These are phyloP conservation scores for Chelon auratus DNA, from an alignment of 2,797 vertebrate species.

Conservation along the genomic window DNA sequence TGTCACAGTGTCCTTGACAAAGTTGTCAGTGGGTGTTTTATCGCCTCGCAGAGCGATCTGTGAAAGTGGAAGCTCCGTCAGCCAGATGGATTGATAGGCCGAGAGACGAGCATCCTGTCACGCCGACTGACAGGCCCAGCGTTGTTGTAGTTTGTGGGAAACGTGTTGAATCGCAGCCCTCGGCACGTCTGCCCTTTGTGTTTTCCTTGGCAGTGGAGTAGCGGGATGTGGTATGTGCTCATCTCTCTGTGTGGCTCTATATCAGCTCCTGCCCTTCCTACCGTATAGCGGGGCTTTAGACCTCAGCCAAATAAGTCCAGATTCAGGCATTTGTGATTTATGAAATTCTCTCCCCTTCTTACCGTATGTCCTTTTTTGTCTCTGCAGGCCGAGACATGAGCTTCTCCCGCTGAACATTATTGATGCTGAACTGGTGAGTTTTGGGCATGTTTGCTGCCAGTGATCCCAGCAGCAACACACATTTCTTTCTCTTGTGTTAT, in stretches of 20 bases:
- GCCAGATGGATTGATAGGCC: constrained; percentile 36
- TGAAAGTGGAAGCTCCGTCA: constrained; percentile 27
- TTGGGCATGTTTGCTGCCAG: constrained; percentile 3
- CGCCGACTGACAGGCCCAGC: constrained; percentile 8
- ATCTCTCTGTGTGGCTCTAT: constrained; percentile 27
- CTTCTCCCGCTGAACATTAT: constrained; percentile 71
- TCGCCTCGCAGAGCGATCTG: constrained; percentile 16
- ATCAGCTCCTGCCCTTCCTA: constrained; percentile 25
- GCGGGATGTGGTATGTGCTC: constrained; percentile 28
- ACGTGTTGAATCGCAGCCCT: constrained; percentile 48
- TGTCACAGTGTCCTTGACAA: constrained; percentile 18
- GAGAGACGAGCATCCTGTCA: constrained; percentile 32
- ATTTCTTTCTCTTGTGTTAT: constrained; percentile 9
- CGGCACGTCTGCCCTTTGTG: constrained; percentile 34
- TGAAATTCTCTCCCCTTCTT: constrained; percentile 61
- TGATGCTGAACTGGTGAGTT: constrained; percentile 85
- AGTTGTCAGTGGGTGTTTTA: constrained; percentile 43
- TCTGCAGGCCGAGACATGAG: constrained; percentile 80
- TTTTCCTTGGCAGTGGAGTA: constrained; percentile 58
- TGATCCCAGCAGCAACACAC: constrained; percentile 10
- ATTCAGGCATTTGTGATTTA: constrained; percentile 54
- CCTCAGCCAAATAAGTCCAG: constrained; percentile 71
- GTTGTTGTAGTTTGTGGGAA: constrained; percentile 42
- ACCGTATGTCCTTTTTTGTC: constrained; percentile 74
- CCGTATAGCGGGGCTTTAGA: constrained; percentile 36